These are phyloP conservation scores for Anoplopoma fimbria DNA, from an alignment of 2,113 vertebrate species.

Conservation along the genomic window DNA sequence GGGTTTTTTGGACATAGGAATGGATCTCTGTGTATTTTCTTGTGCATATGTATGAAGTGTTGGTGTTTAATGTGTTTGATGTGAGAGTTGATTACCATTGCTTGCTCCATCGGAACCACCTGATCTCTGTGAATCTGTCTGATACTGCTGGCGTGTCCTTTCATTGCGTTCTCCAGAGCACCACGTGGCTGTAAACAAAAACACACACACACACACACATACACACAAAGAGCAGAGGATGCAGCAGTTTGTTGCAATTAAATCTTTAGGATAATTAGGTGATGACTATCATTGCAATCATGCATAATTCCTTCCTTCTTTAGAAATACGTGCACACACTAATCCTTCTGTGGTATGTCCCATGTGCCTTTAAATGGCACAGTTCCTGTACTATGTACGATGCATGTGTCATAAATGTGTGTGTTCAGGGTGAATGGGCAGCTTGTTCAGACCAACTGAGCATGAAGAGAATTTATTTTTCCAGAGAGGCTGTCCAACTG, in stretches of 20 bases:
- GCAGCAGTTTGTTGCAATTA: neutral
- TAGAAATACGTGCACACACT: slow-evolving; percentile 2
- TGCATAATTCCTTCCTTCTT: slow-evolving; percentile 10
- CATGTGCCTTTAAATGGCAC: slow-evolving; percentile 26
- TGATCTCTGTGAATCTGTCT: slow-evolving; percentile 86
- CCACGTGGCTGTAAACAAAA: slow-evolving; percentile 86
- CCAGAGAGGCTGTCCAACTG: neutral
- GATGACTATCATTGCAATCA: neutral
- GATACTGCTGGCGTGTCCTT: slow-evolving; percentile 86
- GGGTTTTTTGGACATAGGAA: neutral
- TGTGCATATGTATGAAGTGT: neutral
- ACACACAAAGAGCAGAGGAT: neutral
- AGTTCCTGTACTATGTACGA: slow-evolving; percentile 17
- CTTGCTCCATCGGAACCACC: slow-evolving; percentile 89
- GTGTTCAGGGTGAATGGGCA: slow-evolving; percentile 59
- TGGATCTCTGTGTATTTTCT: neutral
- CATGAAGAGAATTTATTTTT: slow-evolving; percentile 18
- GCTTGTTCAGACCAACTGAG: slow-evolving; percentile 58
- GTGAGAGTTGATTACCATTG: slow-evolving; percentile 86
- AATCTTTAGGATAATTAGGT: neutral
- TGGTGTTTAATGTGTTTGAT: neutral
- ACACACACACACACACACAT: slow-evolving; percentile 29
- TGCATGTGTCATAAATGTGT: slow-evolving; percentile 35
- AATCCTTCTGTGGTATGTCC: slow-evolving; percentile 22
- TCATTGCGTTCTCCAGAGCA: slow-evolving; percentile 88